Conservation (phyloP, 2,113 vertebrate genomes). For the Psilopogon haemacephalus region DNA sequence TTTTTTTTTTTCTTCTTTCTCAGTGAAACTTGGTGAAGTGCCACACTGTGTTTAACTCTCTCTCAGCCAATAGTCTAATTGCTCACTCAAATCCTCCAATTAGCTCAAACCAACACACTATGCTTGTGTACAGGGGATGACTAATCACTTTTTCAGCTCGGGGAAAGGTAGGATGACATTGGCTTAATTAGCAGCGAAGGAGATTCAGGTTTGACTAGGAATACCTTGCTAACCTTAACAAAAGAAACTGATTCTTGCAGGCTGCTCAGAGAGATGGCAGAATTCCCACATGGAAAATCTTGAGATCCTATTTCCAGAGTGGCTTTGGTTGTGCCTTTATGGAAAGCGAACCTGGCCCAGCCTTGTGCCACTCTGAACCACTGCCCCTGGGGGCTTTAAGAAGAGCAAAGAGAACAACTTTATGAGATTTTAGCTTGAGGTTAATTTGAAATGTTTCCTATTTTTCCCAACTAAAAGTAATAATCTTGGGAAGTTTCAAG, state of each 20-base stretch:
- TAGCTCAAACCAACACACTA: no score
- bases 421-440: background rate
- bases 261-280: background rate
- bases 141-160: background rate
- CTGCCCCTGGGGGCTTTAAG: background rate
- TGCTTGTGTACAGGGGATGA: background rate
- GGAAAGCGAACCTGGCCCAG: background rate
- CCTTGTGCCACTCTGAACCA: background rate
- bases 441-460: background rate
- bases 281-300: conserved; percentile 14
- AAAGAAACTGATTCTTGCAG: background rate
- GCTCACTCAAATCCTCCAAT: no score
- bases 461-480: background rate
- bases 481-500: background rate
- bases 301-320: background rate
- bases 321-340: background rate
- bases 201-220: conserved; percentile 11
- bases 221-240: conserved; percentile 33
- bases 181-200: conserved; percentile 6
- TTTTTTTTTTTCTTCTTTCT: no score
- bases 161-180: background rate
- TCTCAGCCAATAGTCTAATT: no score
- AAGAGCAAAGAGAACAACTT: background rate
- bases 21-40: no score
- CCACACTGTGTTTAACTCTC: no score